Base-by-base conservation (phyloP, 2,888 invertebrate genomes). In the Tetropium fuscum region DNA sequence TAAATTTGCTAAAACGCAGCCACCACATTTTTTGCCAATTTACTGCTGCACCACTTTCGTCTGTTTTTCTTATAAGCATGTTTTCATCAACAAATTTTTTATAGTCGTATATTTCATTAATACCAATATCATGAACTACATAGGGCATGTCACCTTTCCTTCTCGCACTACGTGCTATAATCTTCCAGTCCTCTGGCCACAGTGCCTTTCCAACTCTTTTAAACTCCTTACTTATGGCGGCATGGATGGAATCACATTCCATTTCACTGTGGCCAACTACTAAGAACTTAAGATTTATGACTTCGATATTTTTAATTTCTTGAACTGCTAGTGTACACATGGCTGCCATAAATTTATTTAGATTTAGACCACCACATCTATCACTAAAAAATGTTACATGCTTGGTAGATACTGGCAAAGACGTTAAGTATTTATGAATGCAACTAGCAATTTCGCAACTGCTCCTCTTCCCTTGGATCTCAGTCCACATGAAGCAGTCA, bases 341-440 rank as follows among this genome's bases (percentile, higher is more conserved):
- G 10, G 60, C 58, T 36, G 64, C 66, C 10, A 72, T 62, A 60
- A 53, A 70, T 48, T 72, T 56, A 38, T 74, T 71, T 3, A 65
- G 53, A 22, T 74, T 70, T 55, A 74, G 74, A n/a, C 74, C 74
- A 7, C 64, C 70, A 45, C 71, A 74, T 36, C 70, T 47, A 41
- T 74, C 71, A 58, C 73, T 71, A 38, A 60, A 74, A 40, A 56
- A 74, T 3, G 20, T 48, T n/a, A 74, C 48, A 11, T 67, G 32
- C 20, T 65, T 51, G 15, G 53, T 18, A 38, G 32, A 25, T 7
- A 16, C 32, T 5, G 70, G 68, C 10, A 71, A 53, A 15, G 68
- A 70, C 56, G 72, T 32, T 15, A 71, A 64, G 47, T 64, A 68
- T 18, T 16, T 19, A 44, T 34, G 61, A 2, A 71, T 27, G 15